Percentiles rank a stretch among this genome's conserved stretches.
Evolutionary conservation across 2,797 vertebrate species (phyloP).

Genomic region (Micropoecilia bifurca): DNA sequence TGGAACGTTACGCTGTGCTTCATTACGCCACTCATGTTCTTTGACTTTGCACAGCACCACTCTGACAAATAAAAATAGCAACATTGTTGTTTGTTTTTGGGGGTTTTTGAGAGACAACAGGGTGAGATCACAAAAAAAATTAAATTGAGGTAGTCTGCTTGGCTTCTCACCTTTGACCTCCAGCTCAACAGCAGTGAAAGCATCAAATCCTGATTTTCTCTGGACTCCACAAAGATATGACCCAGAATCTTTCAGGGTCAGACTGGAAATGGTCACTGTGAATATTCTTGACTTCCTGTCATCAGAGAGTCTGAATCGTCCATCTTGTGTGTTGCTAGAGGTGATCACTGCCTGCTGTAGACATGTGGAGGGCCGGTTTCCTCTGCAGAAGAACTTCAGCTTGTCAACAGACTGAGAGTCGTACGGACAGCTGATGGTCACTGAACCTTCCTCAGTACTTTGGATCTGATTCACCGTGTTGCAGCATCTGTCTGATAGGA

Average conservation of each 20-base stretch:
- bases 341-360: not conserved
- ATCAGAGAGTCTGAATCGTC: slow-evolving; percentile 33
- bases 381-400: slow-evolving; percentile 60
- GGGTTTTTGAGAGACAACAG: too few relatives aligned
- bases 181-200: not conserved
- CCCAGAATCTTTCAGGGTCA: slow-evolving; percentile 49
- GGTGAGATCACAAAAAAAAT: too few relatives aligned
- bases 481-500: slow-evolving; percentile 37
- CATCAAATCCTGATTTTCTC: not conserved
- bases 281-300: not conserved
- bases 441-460: slow-evolving; percentile 18
- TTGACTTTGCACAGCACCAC: slow-evolving; percentile 40
- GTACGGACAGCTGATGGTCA: slow-evolving; percentile 47
- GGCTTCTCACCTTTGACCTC: not conserved
- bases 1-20: not conserved
- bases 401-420: not conserved
- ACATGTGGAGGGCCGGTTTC: slow-evolving; percentile 26
- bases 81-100: not conserved
- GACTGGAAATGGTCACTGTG: slow-evolving; percentile 38
- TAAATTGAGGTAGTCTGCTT: too few relatives aligned
- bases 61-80: slow-evolving; percentile 8
- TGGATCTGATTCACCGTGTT: not conserved
- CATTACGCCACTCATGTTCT: not conserved
- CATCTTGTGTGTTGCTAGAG: accelerated
- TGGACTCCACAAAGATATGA: slow-evolving; percentile 37